phyloP scores from a whole-genome alignment of 2,113 vertebrate species.

The Athene noctua region DNA sequence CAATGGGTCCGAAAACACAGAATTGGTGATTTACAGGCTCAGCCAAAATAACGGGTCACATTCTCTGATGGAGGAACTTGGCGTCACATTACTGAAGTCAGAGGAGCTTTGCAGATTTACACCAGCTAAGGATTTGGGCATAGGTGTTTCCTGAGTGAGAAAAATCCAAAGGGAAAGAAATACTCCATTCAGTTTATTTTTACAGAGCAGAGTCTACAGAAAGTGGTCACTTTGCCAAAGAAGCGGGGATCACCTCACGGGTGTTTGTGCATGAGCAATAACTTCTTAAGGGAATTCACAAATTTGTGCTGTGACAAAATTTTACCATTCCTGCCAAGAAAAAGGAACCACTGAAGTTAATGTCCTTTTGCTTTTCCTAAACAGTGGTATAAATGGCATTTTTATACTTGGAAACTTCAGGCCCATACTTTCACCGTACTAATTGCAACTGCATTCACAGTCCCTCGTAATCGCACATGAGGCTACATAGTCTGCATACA shows the following conservation, averaged over 20 bases:
- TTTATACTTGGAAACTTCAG: not conserved
- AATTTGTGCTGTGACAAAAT: conserved; percentile 20
- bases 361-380: not conserved
- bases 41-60: conserved; percentile 8
- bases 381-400: not conserved
- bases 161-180: conserved; percentile 42
- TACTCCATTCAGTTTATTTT: conserved; percentile 46
- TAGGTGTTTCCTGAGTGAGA: conserved; percentile 59
- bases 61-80: conserved; percentile 14
- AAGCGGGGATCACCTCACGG: not conserved
- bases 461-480: not conserved
- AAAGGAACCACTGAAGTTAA: not conserved
- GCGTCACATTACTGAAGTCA: not conserved
- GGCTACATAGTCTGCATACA: fast-evolving
- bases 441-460: not conserved
- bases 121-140: conserved; percentile 36
- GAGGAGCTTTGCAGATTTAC: conserved; percentile 50
- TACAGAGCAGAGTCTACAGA: conserved; percentile 28
- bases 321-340: conserved; percentile 7
- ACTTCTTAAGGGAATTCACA: conserved; percentile 5
- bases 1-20: conserved; percentile 29
- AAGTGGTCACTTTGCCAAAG: conserved; percentile 26
- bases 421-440: not conserved
- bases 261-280: conserved; percentile 14
- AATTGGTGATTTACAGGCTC: not conserved